A percentile compares a stretch with the other conserved stretches of the same genome.
These are phyloP conservation scores for Sisyra terminalis DNA, from an alignment of 2,888 invertebrate genomes.

Conservation along the genomic window DNA sequence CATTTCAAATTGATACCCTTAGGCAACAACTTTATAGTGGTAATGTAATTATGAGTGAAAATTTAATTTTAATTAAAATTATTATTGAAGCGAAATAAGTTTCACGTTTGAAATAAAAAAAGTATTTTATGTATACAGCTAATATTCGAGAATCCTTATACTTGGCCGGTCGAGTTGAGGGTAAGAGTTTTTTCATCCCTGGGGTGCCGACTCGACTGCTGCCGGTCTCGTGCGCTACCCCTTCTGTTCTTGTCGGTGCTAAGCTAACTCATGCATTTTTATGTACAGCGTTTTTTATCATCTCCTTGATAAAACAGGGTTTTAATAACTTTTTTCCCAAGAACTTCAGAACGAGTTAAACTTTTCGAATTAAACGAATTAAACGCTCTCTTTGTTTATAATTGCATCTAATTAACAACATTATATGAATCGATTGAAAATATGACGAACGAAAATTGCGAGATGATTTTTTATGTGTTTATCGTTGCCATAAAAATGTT, in stretches of 20 bases:
- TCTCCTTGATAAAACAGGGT: slow-evolving; percentile 12
- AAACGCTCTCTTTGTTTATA: too few relatives aligned
- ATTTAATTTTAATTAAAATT: too few relatives aligned
- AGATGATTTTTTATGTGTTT: too few relatives aligned
- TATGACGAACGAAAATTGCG: too few relatives aligned
- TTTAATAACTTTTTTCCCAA: not conserved
- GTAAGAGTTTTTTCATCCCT: slow-evolving; percentile 7
- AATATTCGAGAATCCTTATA: slow-evolving; percentile 5
- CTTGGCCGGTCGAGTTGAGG: slow-evolving; percentile 2
- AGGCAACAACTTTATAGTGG: too few relatives aligned
- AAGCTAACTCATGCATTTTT: slow-evolving; percentile 19
- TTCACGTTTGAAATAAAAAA: not conserved
- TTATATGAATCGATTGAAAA: too few relatives aligned
- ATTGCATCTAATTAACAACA: too few relatives aligned
- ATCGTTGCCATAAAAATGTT: too few relatives aligned
- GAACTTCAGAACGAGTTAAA: not conserved
- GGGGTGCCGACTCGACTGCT: slow-evolving; percentile 5
- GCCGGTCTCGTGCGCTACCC: slow-evolving; percentile 7
- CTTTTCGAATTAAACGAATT: too few relatives aligned
- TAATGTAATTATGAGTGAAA: too few relatives aligned
- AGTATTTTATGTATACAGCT: not conserved
- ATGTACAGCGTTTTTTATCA: slow-evolving; percentile 17
- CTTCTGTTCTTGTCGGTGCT: slow-evolving; percentile 7
- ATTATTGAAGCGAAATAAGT: not conserved
- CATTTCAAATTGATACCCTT: too few relatives aligned